phyloP scores from a whole-genome alignment of 2,888 invertebrate genomes.

The Prosopocoilus inquinatus region DNA sequence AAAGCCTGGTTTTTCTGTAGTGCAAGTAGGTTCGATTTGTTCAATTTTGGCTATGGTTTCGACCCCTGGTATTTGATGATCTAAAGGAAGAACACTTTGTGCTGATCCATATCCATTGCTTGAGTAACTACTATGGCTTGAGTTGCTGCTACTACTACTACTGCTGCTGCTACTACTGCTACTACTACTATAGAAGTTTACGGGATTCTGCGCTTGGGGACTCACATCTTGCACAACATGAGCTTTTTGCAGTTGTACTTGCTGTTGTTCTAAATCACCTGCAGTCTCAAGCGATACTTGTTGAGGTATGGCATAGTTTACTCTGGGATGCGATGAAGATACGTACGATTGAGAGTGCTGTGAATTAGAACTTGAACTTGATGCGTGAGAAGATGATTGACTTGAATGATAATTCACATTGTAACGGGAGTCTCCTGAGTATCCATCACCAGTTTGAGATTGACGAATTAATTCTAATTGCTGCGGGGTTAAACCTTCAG shows the following conservation, averaged over 20 bases:
- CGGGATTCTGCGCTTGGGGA: slow-evolving; percentile 16
- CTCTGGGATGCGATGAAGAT: background rate
- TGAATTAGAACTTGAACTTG: background rate
- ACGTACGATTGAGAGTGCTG: background rate
- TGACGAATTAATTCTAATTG: background rate
- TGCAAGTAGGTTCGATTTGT: slow-evolving; percentile 14
- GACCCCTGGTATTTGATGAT: no score
- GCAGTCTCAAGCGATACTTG: slow-evolving; percentile 11
- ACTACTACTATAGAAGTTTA: slow-evolving; percentile 11
- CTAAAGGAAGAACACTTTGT: no score
- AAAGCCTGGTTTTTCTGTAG: slow-evolving; percentile 52
- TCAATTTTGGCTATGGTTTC: background rate
- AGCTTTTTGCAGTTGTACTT: slow-evolving; percentile 18
- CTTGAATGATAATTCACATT: slow-evolving; percentile 21
- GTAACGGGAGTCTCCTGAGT: no score
- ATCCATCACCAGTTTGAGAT: no score
- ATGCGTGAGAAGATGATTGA: background rate
- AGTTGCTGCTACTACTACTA: slow-evolving; percentile 27
- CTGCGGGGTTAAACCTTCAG: slow-evolving; percentile 22
- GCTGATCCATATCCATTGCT: no score
- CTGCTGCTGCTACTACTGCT: slow-evolving; percentile 17
- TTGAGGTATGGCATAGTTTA: background rate
- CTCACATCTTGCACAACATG: slow-evolving; percentile 23
- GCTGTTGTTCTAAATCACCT: slow-evolving; percentile 16
- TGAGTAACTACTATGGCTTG: slow-evolving; percentile 12